These are phyloP conservation scores for Meloidogyne chitwoodi DNA, from an alignment of 1,140 invertebrate species.

Conservation along the genomic window DNA sequence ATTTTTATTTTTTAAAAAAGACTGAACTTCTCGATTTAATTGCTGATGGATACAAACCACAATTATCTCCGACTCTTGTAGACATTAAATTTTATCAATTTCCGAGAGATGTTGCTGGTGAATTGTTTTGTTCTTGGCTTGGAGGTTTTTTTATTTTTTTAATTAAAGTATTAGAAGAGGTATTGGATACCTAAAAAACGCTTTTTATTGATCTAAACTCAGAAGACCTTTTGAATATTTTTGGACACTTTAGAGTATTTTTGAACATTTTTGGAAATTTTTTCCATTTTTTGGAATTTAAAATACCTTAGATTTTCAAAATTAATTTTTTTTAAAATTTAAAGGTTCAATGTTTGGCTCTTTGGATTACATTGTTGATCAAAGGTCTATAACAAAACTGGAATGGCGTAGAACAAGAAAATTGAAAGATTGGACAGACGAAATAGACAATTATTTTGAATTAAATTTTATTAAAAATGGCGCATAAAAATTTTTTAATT, in stretches of 20 bases:
- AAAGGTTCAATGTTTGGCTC: conserved; percentile 31
- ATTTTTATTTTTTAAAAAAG: not conserved
- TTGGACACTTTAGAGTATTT: too few species aligned
- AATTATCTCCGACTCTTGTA: not conserved
- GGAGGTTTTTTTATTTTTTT: conserved; percentile 19
- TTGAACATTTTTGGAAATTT: too few species aligned
- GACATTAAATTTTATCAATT: conserved; percentile 40
- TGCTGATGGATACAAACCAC: conserved; percentile 10
- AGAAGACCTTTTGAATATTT: too few species aligned
- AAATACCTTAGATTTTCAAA: not conserved
- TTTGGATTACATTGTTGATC: conserved; percentile 20
- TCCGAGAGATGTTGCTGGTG: conserved; percentile 9
- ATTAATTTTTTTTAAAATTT: not conserved
- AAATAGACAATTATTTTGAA: not conserved
- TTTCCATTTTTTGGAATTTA: too few species aligned
- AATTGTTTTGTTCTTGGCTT: conserved; percentile 36
- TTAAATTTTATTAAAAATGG: not conserved
- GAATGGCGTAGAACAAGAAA: conserved; percentile 25
- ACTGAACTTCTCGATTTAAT: conserved; percentile 21
- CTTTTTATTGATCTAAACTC: too few species aligned
- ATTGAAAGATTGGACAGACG: conserved; percentile 34
- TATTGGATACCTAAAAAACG: too few species aligned
- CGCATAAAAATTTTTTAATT: not conserved
- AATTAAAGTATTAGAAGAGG: not conserved
- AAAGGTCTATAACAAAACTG: conserved; percentile 35